phyloP scores from a whole-genome alignment of 1,140 invertebrate genomes.

The Mercenaria mercenaria region DNA sequence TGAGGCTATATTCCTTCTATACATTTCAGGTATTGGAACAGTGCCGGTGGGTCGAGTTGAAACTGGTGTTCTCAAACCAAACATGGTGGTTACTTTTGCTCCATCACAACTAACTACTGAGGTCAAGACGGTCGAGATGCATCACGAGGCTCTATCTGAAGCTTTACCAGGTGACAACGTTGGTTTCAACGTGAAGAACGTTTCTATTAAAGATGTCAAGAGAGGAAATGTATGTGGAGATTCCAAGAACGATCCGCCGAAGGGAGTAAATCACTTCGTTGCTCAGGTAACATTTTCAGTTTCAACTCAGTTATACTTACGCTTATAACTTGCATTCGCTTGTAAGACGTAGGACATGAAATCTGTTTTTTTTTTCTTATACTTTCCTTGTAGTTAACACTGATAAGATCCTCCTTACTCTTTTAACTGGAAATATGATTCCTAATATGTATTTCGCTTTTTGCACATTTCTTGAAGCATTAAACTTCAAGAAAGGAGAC shows the following conservation, averaged over 20 bases:
- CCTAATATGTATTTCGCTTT: too few species aligned
- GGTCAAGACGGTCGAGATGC: constrained; percentile 99
- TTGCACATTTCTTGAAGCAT: too few species aligned
- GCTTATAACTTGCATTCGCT: too few species aligned
- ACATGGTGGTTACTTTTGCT: constrained; percentile 99
- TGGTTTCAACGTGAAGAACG: constrained; percentile 99
- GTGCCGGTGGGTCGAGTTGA: constrained; percentile 99
- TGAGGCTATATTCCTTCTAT: too few species aligned
- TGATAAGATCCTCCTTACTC: too few species aligned
- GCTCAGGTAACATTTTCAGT: constrained; percentile 76
- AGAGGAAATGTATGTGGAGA: constrained; percentile 99
- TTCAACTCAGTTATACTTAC: too few species aligned
- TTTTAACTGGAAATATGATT: too few species aligned
- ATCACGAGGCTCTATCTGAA: constrained; percentile 98
- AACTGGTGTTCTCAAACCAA: constrained; percentile 98
- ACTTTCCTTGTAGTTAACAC: too few species aligned
- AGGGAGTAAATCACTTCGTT: constrained; percentile 91
- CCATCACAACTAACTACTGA: constrained; percentile 97
- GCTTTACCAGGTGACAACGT: constrained; percentile 99
- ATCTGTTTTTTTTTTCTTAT: too few species aligned
- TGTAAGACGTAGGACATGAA: too few species aligned
- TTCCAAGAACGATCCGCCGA: constrained; percentile 98
- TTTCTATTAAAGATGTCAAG: constrained; percentile 98
- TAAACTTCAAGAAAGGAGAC: too few species aligned
- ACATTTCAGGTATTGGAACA: constrained; percentile 96